A percentile compares a stretch with the other conserved stretches of the same genome.
These are phyloP conservation scores for Nephrotoma flavescens DNA, from an alignment of 2,888 invertebrate genomes.

Conservation along the genomic window DNA sequence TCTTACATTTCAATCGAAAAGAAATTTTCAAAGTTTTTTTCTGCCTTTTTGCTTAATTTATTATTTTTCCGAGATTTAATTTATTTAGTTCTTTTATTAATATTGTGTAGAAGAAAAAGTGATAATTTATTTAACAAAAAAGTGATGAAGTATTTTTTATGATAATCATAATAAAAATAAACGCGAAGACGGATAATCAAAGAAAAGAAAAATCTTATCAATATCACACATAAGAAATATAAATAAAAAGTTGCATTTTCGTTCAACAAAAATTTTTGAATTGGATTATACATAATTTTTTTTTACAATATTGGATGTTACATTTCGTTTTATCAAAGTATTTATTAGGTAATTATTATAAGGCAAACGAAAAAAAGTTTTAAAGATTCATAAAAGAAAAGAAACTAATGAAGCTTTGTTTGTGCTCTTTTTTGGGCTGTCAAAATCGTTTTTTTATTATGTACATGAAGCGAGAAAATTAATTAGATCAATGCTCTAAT, in stretches of 20 bases:
- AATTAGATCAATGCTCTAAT: background rate
- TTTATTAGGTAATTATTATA: background rate
- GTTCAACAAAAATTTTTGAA: background rate
- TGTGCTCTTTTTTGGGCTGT: background rate
- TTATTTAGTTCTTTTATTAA: background rate
- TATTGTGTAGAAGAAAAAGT: background rate
- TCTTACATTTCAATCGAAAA: background rate
- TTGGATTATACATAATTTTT: background rate
- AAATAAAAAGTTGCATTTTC: background rate
- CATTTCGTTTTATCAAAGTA: background rate
- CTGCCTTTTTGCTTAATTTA: background rate
- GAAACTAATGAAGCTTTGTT: background rate
- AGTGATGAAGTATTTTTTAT: background rate
- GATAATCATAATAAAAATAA: background rate
- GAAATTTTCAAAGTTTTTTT: background rate
- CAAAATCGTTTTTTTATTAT: background rate
- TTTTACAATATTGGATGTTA: conserved; percentile 4
- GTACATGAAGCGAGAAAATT: background rate
- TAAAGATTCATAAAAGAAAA: background rate
- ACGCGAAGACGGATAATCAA: background rate
- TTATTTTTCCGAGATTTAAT: background rate
- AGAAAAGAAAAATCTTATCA: background rate
- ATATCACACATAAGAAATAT: background rate
- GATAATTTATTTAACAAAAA: background rate
- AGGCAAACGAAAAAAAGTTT: background rate